phyloP scores from a whole-genome alignment of 64 coral and sea anemone species.

The Stylophora pistillata region DNA sequence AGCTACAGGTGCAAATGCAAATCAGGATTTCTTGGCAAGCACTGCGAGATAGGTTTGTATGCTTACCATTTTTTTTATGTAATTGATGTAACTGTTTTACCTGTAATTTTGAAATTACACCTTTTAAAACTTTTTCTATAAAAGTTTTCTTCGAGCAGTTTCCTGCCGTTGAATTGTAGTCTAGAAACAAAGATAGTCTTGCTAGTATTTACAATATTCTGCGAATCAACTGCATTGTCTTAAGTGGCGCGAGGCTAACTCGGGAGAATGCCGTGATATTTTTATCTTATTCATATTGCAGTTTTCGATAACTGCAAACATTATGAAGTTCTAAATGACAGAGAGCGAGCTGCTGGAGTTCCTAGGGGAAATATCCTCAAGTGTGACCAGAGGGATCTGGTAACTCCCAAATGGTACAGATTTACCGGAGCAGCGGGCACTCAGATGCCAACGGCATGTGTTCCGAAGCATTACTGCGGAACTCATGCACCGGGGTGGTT shows the following conservation, averaged over 20 bases:
- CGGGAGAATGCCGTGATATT: too few species aligned
- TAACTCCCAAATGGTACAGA: slow-evolving; percentile 2
- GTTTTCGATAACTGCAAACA: slow-evolving; percentile 36
- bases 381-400: slow-evolving; percentile 5
- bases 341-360: neutral
- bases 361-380: neutral
- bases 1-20: slow-evolving; percentile 48
- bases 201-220: neutral
- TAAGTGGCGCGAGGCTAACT: too few species aligned
- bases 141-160: too few species aligned
- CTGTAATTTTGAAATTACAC: too few species aligned
- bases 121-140: too few species aligned
- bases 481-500: neutral
- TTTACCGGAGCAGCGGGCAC: neutral
- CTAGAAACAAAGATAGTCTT: neutral
- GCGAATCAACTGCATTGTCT: too few species aligned
- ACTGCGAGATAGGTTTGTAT: slow-evolving; percentile 37
- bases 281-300: neutral
- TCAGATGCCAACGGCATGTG: neutral
- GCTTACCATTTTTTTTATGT: too few species aligned
- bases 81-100: too few species aligned
- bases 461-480: neutral
- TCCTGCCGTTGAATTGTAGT: neutral
- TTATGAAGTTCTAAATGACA: neutral
- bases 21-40: slow-evolving; percentile 19